Percentiles rank a stretch among this genome's conserved stretches.
Conservation (phyloP, 2,888 invertebrate genomes). For the Scaeva pyrastri region DNA sequence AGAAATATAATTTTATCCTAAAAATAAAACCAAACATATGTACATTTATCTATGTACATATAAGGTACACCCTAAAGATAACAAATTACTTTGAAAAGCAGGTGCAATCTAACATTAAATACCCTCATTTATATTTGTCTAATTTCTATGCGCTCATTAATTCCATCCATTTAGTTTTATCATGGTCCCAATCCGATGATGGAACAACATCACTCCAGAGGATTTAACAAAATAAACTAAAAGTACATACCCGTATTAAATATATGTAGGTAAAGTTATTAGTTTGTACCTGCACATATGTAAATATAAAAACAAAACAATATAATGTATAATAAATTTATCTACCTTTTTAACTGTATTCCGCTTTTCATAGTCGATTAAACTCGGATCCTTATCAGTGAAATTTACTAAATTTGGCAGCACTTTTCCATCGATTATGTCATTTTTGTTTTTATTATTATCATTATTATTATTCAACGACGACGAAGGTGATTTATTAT, state of each 20-base stretch:
- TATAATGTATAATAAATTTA: neutral
- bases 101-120: conserved; percentile 8
- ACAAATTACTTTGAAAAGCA: neutral
- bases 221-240: neutral
- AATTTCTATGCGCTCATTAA: conserved; percentile 9
- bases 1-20: neutral
- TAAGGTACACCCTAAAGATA: neutral
- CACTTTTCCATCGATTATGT: conserved; percentile 32
- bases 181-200: neutral
- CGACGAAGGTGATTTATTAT: conserved; percentile 21
- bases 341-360: conserved; percentile 83
- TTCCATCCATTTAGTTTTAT: neutral
- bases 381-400: conserved; percentile 78
- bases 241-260: neutral
- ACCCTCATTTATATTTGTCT: neutral
- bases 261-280: neutral
- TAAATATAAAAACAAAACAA: conserved; percentile 4
- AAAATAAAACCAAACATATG: neutral
- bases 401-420: conserved; percentile 60
- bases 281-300: neutral
- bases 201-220: neutral
- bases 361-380: conserved; percentile 82
- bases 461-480: too few species aligned
- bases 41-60: neutral
- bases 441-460: conserved; percentile 8